phyloP scores from a whole-genome alignment of 2,888 invertebrate species.

The Venusia cambrica region DNA sequence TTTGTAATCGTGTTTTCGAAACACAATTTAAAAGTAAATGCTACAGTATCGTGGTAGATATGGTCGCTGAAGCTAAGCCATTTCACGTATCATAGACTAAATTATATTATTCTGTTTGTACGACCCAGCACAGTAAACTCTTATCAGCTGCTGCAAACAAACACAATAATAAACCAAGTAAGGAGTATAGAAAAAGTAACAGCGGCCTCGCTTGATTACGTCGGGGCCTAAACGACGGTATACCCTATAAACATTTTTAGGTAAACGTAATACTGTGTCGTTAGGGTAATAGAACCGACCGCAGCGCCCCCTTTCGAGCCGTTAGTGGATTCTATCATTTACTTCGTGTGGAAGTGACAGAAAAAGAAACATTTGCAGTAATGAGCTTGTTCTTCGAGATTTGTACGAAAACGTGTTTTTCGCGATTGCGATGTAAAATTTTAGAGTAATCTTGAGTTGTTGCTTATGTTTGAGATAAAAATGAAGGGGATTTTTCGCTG shows the following conservation, averaged over 20 bases:
- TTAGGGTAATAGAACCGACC: slow-evolving; percentile 73
- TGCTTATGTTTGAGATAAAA: slow-evolving; percentile 15
- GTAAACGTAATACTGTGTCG: slow-evolving; percentile 75
- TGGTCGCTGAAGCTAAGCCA: no score
- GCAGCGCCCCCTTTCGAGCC: slow-evolving; percentile 35
- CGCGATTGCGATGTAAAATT: slow-evolving; percentile 16
- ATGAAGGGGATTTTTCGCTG: slow-evolving; percentile 14
- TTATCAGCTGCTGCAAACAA: slow-evolving; percentile 29
- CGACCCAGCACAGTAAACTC: slow-evolving; percentile 24
- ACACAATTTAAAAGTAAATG: no score
- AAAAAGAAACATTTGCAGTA: slow-evolving; percentile 37
- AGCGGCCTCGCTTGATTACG: slow-evolving; percentile 65
- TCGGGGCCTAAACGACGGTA: slow-evolving; percentile 56
- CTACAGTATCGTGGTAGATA: no score
- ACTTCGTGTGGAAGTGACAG: slow-evolving; percentile 44
- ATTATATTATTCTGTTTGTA: no score
- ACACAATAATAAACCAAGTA: slow-evolving; percentile 31
- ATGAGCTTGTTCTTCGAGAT: slow-evolving; percentile 27
- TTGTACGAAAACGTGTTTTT: slow-evolving; percentile 20
- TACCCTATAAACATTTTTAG: slow-evolving; percentile 71
- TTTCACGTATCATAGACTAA: no score
- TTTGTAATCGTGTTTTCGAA: no score
- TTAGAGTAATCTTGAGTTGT: slow-evolving; percentile 17
- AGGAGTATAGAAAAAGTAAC: slow-evolving; percentile 43
- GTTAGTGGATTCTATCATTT: slow-evolving; percentile 36